Base-by-base conservation (phyloP, 2,113 vertebrate genomes). In the Sceloporus tristichus region DNA sequence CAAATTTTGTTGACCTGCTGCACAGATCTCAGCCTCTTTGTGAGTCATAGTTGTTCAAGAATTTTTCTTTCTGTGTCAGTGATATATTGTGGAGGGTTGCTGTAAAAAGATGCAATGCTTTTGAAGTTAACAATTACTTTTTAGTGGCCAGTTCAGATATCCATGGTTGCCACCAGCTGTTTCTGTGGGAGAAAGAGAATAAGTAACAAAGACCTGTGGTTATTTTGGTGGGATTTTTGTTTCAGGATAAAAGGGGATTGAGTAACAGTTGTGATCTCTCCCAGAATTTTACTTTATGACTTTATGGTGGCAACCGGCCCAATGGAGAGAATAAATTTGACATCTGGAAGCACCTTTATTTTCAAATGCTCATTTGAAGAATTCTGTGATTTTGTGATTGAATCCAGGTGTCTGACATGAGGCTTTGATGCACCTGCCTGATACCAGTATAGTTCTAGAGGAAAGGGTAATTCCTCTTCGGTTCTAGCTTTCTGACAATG, bases 331-430 rank as follows among this genome's bases (percentile, higher is more conserved):
- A 71, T n/a, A 73, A 73, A 48, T 53, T 5, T 21, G 19, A 53
- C 8, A 38, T 66, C 1, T 13, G n/a, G 48, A 65, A 82, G 62
- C 56, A 76, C 21, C 4, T 76, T 25, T 83, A 54, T 29, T 70
- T 76, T 53, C 27, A 76, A 25, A 66, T 53, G 59, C 16, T 77
- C n/a, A 54, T 88, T 77, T 88, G 79, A 87, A 38, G n/a, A 48
- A 82, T 38, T 76, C n/a, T 66, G 11, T 38, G 56, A 68, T 56
- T 6, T 77, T 54, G 38, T 42, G 29, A 25, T 11, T 6, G 56
- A 54, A 56, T 74, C 73, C 59, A 48, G 42, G 54, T 84, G 29
- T 23, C 8, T 53, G 42, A 38, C 29, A 56, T 40, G 29, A 59
- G 7, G 4, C 29, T 53, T 2, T 29, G 23, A 42, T 29, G 62